phyloP scores from a whole-genome alignment of 35 echinoderm and acorn worm species.

The Stichopus chloronotus region DNA sequence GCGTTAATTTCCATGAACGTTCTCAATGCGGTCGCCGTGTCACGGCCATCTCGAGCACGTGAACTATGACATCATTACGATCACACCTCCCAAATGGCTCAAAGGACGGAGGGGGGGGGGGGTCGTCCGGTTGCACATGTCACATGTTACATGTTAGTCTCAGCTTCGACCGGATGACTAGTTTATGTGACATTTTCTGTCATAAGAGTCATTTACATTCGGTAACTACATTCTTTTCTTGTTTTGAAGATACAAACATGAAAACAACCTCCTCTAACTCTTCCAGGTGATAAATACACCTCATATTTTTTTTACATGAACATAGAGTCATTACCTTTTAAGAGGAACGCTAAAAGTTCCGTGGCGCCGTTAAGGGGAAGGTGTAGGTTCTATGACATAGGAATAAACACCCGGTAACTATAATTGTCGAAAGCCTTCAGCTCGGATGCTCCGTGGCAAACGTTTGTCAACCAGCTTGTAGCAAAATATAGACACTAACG shows the following conservation, averaged over 20 bases:
- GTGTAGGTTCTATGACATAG: background rate
- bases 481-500: too few relatives aligned
- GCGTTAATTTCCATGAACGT: too few relatives aligned
- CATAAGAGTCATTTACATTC: conserved; percentile 18
- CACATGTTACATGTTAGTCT: background rate
- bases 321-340: conserved; percentile 29
- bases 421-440: too few relatives aligned
- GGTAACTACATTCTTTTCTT: conserved; percentile 1
- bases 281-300: conserved; percentile 41
- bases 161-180: too few relatives aligned
- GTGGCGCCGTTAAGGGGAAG: background rate
- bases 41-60: too few relatives aligned
- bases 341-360: conserved; percentile 6
- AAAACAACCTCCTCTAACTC: conserved; percentile 4
- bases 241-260: conserved; percentile 26
- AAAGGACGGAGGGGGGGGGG: too few relatives aligned
- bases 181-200: conserved; percentile 26
- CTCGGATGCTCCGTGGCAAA: too few relatives aligned
- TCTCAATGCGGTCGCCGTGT: too few relatives aligned
- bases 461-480: too few relatives aligned
- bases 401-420: too few relatives aligned
- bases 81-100: too few relatives aligned
- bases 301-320: conserved; percentile 40
- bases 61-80: too few relatives aligned
- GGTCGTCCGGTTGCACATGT: background rate